phyloP scores from a whole-genome alignment of 2,888 invertebrate genomes.

The Philereme vetulata region DNA sequence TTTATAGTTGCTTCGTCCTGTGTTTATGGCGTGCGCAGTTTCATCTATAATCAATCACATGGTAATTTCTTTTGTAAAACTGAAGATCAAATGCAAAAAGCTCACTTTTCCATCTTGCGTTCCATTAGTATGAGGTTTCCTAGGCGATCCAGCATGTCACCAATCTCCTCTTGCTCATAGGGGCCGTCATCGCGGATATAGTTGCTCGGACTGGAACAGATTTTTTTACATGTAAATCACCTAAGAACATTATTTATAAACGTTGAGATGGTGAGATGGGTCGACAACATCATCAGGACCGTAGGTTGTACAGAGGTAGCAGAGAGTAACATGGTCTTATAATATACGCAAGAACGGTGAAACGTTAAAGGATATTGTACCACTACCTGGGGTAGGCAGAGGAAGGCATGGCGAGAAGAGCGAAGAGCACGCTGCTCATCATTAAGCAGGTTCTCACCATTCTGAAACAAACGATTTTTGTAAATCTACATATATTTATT shows the following conservation, averaged over 20 bases:
- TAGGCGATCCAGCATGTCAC: conserved; percentile 90
- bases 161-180: conserved; percentile 90
- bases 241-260: too few species aligned
- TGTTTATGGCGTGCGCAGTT: too few species aligned
- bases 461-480: conserved; percentile 55
- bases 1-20: too few species aligned
- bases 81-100: background rate
- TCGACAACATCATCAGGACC: background rate
- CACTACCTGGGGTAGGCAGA: conserved; percentile 79
- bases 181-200: conserved; percentile 85
- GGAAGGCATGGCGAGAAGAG: conserved; percentile 66
- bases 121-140: conserved; percentile 90
- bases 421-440: conserved; percentile 71
- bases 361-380: conserved; percentile 46
- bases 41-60: too few species aligned
- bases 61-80: too few species aligned
- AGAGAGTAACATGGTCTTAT: too few species aligned
- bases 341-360: background rate
- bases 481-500: too few species aligned
- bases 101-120: conserved; percentile 91
- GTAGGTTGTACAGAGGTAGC: too few species aligned
- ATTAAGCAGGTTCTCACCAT: conserved; percentile 74
- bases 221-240: too few species aligned
- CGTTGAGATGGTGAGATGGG: background rate
- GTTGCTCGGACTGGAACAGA: conserved; percentile 65